Base-by-base conservation (phyloP, 2,888 invertebrate species). In the Physocephala rufipes region DNA sequence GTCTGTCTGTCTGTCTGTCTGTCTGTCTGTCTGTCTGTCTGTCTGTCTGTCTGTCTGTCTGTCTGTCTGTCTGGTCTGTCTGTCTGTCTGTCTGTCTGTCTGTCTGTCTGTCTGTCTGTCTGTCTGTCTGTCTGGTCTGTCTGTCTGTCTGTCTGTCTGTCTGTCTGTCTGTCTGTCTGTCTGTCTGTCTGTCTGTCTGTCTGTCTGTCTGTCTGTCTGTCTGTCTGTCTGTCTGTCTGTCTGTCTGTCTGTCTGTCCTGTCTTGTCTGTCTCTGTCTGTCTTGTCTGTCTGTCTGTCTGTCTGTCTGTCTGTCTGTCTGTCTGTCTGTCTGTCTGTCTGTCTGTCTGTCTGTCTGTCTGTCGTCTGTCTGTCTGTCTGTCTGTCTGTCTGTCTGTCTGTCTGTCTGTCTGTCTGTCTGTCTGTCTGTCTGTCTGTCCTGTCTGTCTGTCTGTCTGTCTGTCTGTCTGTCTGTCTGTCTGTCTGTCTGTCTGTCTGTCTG, bases 341-440 rank as follows among this genome's bases (percentile, higher is more conserved):
- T 61, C 61, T 28, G 61, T 61, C 61, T 61, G 61, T 61, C 61
- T 28, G 61, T 61, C 61, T 61, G 61, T 61, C 61, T 28, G 61
- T n/a, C n/a, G n/a, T n/a, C n/a, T n/a, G n/a, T n/a, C n/a, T n/a
- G n/a, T n/a, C n/a, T n/a, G n/a, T 61, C 61, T 61, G 61, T 61
- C 61, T 28, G 61, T 61, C 61, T 61, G 61, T 61, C 61, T 28
- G 61, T 61, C 61, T 61, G 61, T 61, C 61, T 28, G 61, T 61
- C 61, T 61, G 61, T 61, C 61, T 28, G 61, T 61, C 61, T 61
- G 61, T 61, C 61, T 28, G 61, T 61, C 61, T 61, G 61, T 61
- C 19, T 28, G 61, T 61, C 61, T 61, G 61, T 61, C 61, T 28
- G 19, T 61, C 61, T 61, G 61, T 61, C 61, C n/a, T n/a, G n/a